Evolutionary conservation across 2,888 invertebrate species (phyloP), one percentile per base, ranked within the genome.

Genomic region (Tenthredo mesomela): DNA sequence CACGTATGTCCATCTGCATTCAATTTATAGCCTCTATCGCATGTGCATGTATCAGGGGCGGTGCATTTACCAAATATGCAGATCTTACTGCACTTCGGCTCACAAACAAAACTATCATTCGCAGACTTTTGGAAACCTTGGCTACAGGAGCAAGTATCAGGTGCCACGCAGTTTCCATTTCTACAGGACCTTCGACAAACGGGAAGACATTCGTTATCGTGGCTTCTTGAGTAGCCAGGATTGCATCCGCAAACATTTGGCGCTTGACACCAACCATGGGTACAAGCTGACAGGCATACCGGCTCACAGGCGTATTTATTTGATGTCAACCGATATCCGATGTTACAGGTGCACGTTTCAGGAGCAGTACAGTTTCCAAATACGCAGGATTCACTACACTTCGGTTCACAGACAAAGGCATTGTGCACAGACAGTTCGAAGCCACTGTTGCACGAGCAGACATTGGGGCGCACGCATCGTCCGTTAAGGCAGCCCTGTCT

Each of bases 21-120:
- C 7, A 40, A 12, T n/a, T 93, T 93, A 85, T 91, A 94, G 9
- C 95, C 95, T 1, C 90, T 89, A 87, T 93, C 91, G 88, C 96
- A 96, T 2, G 92, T 92, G 89, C 96, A 96, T 29, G 93, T 92
- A 85, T 95, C 94, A 0, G 0, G 95, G 95, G 0, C 93, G 94
- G 95, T 94, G 90, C 97, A 97, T 43, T 94, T 93, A 21, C 96
- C 97, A 88, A 97, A 96, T 82, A 95, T 91, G 88, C 97, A 97
- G 7, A 95, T 95, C 29, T 94, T 93, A 3, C 95, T 94, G 89
- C 97, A 97, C n/a, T 95, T 54, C 0, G 87, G 86, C n/a, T 70
- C 61, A 75, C 88, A 88, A 2, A 82, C n/a, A 15, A 50, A 75
- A 0, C 7, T 9, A 21, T 75, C 15, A 9, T 40, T 15, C 25